Percentiles rank a stretch among this genome's conserved stretches.
These are phyloP conservation scores for Urophycis tenuis DNA, from an alignment of 2,797 vertebrate species.

Conservation along the genomic window DNA sequence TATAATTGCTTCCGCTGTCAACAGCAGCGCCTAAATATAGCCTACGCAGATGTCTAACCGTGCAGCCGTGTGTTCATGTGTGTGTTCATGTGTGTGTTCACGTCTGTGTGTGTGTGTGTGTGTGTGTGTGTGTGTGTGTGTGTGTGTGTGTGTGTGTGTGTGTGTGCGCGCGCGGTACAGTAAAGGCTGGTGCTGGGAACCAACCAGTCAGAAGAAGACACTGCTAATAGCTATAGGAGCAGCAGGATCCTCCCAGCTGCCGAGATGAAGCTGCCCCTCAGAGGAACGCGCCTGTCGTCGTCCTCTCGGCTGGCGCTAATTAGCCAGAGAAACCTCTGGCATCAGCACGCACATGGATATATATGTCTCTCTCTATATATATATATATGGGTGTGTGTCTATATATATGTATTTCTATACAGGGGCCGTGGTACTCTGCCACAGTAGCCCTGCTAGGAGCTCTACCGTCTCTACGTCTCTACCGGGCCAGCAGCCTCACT, in stretches of 20 bases:
- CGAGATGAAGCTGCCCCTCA: conserved; percentile 38
- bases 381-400: background rate
- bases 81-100: conserved; percentile 14
- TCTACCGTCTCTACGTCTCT: too few relatives aligned
- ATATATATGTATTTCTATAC: background rate
- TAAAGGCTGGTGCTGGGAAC: conserved; percentile 29
- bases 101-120: conserved; percentile 19
- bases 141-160: conserved; percentile 11
- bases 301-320: conserved; percentile 39
- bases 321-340: conserved; percentile 49
- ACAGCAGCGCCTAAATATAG: conserved; percentile 3
- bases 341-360: conserved; percentile 41
- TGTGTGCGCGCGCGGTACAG: conserved; percentile 15
- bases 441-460: conserved; percentile 43
- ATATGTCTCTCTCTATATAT: background rate
- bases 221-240: conserved; percentile 38
- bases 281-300: conserved; percentile 37
- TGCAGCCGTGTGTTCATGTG: too few relatives aligned
- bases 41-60: conserved; percentile 13
- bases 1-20: conserved; percentile 22
- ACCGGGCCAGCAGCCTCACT: conserved; percentile 44
- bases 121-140: conserved; percentile 13
- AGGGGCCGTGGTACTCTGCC: conserved; percentile 33
- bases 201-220: conserved; percentile 40
- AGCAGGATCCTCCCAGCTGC: conserved; percentile 32